phyloP scores from a whole-genome alignment of 2,797 vertebrate species.

The Cyclura pinguis region DNA sequence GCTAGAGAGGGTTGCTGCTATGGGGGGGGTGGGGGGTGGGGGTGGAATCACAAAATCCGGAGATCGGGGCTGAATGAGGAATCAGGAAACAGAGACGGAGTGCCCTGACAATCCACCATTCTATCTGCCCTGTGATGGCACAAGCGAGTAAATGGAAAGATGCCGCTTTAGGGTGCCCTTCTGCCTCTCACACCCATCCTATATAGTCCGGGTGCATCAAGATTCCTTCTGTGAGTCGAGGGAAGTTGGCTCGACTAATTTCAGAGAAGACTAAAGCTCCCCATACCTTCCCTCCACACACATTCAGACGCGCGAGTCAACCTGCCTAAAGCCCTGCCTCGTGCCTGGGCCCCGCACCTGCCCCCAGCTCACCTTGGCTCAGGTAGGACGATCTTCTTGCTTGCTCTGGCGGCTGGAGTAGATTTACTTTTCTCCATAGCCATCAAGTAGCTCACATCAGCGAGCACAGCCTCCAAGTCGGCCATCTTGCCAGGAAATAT shows the following conservation, averaged over 20 bases:
- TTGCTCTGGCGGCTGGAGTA: constrained; percentile 81
- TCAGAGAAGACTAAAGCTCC: neutral
- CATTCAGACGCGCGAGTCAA: neutral
- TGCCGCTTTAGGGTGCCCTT: neutral
- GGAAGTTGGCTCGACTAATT: neutral
- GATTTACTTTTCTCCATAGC: constrained; percentile 85
- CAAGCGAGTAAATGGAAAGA: neutral
- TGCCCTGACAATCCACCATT: neutral
- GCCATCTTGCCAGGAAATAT: constrained; percentile 77
- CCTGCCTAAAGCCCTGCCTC: too few relatives aligned
- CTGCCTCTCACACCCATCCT: neutral
- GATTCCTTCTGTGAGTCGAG: neutral
- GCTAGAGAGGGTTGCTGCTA: neutral
- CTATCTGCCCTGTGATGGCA: neutral
- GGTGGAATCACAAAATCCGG: too few relatives aligned
- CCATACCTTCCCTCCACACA: too few relatives aligned
- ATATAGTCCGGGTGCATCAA: neutral
- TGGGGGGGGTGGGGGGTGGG: neutral
- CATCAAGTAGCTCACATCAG: constrained; percentile 85
- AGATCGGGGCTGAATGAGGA: neutral
- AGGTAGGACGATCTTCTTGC: constrained; percentile 83
- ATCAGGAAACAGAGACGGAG: neutral
- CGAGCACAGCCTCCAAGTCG: constrained; percentile 84
- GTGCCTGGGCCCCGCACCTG: constrained; percentile 8
- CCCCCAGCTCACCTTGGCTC: constrained; percentile 79